Base-by-base conservation (phyloP, 2,113 vertebrate species). In the Galeopterus variegatus region DNA sequence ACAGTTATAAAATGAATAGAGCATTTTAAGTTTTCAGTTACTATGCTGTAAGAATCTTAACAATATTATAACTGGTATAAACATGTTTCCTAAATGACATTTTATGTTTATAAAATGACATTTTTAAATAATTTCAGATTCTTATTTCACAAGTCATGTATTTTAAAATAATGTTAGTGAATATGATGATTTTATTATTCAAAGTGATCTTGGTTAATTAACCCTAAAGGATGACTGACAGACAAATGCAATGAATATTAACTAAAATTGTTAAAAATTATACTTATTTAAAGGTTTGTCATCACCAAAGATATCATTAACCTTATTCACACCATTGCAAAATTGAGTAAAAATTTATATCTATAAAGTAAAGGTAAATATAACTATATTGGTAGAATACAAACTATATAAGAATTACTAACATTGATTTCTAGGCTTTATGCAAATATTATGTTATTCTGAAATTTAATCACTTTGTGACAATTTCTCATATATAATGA, bases 101-200 rank as follows among this genome's bases (percentile, higher is more conserved):
- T 86, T 97, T 36, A 50, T 41, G 41, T 41, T 41, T 41, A 41
- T 41, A 41, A 26, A 52, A 19, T 65, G 24, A 87, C 3, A 58
- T 72, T 86, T 97, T 36, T 45, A 88, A 81, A 87, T 58, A 91
- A 76, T 19, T 77, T 0, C 11, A 94, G 6, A 87, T 94, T 95
- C 23, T 24, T 76, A 86, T 93, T 94, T 92, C 13, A 90, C 1
- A 90, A 31, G 1, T 52, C 28, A 64, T 56, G 10, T 62, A 54
- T 76, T 70, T 92, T 87, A 81, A 80, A 77, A 88, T 75, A 83
- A 14, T 54, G 21, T 23, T 87, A 84, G 17, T 6, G 69, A 93
- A 73, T 92, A 70, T 81, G 12, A 89, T 24, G 15, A 89, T 24
- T 93, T 8, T 79, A 54, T 62, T 90, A 82, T 52, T 90, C n/a